A percentile compares a stretch with the other conserved stretches of the same genome.
Conservation (phyloP, 1,140 invertebrate genomes). For the Drosophila nigromelanica region DNA sequence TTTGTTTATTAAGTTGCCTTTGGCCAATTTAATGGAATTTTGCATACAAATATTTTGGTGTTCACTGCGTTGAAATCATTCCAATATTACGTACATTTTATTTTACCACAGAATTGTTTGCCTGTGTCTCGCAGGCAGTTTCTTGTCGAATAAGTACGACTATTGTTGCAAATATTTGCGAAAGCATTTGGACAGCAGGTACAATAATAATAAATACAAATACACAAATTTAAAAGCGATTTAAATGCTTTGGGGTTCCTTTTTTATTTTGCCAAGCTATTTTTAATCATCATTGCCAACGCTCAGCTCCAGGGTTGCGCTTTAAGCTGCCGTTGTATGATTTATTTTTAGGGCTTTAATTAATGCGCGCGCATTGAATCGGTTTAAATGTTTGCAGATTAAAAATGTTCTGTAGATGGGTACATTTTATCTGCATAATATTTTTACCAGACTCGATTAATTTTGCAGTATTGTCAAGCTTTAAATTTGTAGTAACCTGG, state of each 20-base stretch:
- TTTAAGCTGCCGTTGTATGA: conserved; percentile 20
- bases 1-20: conserved; percentile 1
- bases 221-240: not conserved
- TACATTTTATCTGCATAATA: too few species aligned
- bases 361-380: not conserved
- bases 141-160: not conserved
- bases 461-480: too few species aligned
- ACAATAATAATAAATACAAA: conserved; percentile 1
- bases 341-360: conserved; percentile 36
- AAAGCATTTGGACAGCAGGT: conserved; percentile 1
- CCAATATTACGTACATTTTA: not conserved
- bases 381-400: conserved; percentile 10
- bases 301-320: conserved; percentile 3
- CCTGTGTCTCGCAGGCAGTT: not conserved
- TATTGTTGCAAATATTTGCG: not conserved
- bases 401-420: too few species aligned
- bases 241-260: not conserved
- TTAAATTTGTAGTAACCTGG: too few species aligned
- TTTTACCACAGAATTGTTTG: conserved; percentile 5
- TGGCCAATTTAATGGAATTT: not conserved
- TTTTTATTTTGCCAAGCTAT: conserved; percentile 19
- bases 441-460: too few species aligned
- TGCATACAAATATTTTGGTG: conserved; percentile 4
- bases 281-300: conserved; percentile 34
- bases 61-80: conserved; percentile 3